Conservation (phyloP, 2,888 invertebrate species). For the Aphidoletes aphidimyza region DNA sequence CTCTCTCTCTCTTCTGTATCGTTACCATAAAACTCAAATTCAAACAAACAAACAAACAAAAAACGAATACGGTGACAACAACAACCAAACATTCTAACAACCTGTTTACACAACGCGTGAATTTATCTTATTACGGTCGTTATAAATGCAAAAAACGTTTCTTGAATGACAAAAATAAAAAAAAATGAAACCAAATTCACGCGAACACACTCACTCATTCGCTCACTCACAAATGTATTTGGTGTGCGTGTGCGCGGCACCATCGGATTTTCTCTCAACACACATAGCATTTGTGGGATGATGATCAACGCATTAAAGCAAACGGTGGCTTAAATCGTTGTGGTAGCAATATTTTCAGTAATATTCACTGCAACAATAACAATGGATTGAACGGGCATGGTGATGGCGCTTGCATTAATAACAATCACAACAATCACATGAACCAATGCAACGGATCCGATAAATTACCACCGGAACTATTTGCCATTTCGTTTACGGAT, state of each 20-base stretch:
- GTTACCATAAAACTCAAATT: background rate
- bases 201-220: no score
- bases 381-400: background rate
- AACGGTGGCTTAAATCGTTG: background rate
- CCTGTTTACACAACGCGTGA: no score
- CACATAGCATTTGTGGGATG: constrained; percentile 40
- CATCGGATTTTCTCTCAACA: no score
- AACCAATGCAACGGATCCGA: constrained; percentile 6
- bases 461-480: background rate
- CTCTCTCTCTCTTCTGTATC: background rate
- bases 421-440: constrained; percentile 21
- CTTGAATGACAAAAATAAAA: no score
- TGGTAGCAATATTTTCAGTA: constrained; percentile 1
- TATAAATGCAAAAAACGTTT: no score
- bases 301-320: constrained; percentile 3
- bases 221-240: no score
- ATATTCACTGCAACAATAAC: constrained; percentile 6
- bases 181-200: no score
- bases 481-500: constrained; percentile 41
- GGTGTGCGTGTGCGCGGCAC: no score
- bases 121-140: no score
- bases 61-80: background rate
- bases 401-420: background rate
- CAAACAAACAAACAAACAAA: no score
- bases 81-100: background rate